Evolutionary conservation across 2,797 vertebrate genomes (phyloP).

Genomic region (Anabas testudineus): DNA sequence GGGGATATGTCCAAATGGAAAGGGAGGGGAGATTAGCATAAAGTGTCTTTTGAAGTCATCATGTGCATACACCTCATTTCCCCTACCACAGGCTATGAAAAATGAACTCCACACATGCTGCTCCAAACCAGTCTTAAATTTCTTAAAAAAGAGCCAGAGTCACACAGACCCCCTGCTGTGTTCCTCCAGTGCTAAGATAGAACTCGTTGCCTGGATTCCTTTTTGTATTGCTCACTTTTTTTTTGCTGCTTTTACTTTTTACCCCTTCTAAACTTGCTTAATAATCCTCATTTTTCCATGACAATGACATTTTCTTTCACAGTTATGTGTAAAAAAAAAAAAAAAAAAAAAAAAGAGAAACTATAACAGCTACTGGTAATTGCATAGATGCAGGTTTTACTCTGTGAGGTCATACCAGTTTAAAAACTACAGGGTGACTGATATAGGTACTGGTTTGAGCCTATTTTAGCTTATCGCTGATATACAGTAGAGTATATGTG

Average conservation of each 20-base stretch:
- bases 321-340: conserved; percentile 22
- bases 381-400: conserved; percentile 1
- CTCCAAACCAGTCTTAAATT: conserved; percentile 43
- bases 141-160: conserved; percentile 38
- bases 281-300: not conserved
- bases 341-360: too few species aligned
- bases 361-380: not conserved
- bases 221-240: not conserved
- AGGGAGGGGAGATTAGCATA: not conserved
- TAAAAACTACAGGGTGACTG: not conserved
- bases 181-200: conserved; percentile 18
- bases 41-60: conserved; percentile 27
- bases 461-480: too few species aligned
- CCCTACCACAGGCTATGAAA: not conserved
- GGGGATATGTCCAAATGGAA: conserved; percentile 17
- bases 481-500: too few species aligned
- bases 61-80: conserved; percentile 15
- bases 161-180: conserved; percentile 36
- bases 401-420: not conserved
- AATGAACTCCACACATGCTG: conserved; percentile 16
- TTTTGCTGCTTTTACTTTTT: conserved; percentile 8
- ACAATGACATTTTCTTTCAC: not conserved
- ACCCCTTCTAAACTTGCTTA: conserved; percentile 22
- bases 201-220: conserved; percentile 1
- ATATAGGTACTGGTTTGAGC: not conserved